Conservation (phyloP, 1,140 invertebrate species). For the Diorhabda carinulata region DNA sequence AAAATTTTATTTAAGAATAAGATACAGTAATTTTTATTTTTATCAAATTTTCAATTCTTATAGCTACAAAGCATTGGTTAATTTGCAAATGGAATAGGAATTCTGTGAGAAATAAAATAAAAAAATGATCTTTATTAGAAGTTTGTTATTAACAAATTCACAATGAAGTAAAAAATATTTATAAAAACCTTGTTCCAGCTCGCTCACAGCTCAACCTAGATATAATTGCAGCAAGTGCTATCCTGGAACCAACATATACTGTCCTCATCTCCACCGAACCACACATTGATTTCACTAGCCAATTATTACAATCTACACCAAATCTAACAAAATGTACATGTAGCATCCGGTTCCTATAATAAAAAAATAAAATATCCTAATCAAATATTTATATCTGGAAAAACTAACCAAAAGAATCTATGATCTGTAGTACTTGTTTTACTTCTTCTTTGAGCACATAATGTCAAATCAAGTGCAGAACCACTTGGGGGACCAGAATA, state of each 20-base stretch:
- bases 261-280: constrained; percentile 94
- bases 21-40: too few species aligned
- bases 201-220: constrained; percentile 95
- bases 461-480: constrained; percentile 73
- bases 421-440: constrained; percentile 82
- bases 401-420: constrained; percentile 84
- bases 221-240: constrained; percentile 89
- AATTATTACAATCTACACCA: constrained; percentile 81
- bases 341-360: constrained; percentile 81
- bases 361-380: constrained; percentile 22
- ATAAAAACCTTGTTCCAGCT: constrained; percentile 74
- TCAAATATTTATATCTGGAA: neutral
- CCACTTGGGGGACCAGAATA: constrained; percentile 38
- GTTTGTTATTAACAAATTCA: too few species aligned
- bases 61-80: too few species aligned
- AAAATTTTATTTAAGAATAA: constrained; percentile 12
- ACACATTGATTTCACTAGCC: constrained; percentile 92
- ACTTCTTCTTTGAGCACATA: constrained; percentile 84
- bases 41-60: too few species aligned
- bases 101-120: too few species aligned
- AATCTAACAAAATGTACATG: constrained; percentile 88
- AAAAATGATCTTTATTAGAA: too few species aligned
- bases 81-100: too few species aligned
- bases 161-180: neutral
- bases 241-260: constrained; percentile 88